Evolutionary conservation across 2,797 vertebrate genomes (phyloP).

Genomic region (Scolopax bukidnonensis): DNA sequence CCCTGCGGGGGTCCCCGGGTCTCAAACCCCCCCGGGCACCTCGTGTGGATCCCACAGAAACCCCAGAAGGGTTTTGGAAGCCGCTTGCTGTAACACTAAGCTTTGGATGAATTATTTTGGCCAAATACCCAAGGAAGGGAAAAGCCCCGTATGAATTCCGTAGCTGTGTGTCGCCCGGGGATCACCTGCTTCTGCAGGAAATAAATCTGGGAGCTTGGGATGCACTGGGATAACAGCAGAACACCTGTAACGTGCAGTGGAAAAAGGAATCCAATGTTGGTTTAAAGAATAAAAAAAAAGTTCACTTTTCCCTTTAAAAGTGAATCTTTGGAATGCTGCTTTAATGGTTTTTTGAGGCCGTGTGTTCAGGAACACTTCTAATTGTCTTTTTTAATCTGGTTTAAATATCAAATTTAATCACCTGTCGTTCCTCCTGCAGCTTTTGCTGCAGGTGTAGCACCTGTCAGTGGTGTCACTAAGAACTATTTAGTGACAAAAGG

Average conservation of each 20-base stretch:
- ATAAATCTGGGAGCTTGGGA: not conserved
- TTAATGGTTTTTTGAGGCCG: not conserved
- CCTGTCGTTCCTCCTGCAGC: not conserved
- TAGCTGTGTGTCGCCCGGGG: not conserved
- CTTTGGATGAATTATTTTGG: not conserved
- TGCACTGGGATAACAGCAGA: not conserved
- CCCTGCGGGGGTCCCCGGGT: not conserved
- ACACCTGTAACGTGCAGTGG: not conserved
- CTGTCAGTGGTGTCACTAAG: no score
- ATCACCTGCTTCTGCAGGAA: not conserved
- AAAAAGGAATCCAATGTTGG: not conserved
- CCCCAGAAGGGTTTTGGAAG: not conserved
- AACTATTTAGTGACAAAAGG: not conserved
- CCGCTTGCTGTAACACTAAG: not conserved
- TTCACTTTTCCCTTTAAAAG: accelerated
- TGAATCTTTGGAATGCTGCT: not conserved
- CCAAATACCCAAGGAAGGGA: not conserved
- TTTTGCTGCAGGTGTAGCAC: not conserved
- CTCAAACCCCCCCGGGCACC: not conserved
- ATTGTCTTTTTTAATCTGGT: not conserved
- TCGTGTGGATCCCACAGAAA: not conserved
- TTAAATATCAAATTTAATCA: not conserved
- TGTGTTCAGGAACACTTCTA: not conserved
- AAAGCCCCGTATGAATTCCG: accelerated
- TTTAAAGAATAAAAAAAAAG: not conserved